Conservation (phyloP, 2,113 vertebrate genomes). For the Etheostoma spectabile region DNA sequence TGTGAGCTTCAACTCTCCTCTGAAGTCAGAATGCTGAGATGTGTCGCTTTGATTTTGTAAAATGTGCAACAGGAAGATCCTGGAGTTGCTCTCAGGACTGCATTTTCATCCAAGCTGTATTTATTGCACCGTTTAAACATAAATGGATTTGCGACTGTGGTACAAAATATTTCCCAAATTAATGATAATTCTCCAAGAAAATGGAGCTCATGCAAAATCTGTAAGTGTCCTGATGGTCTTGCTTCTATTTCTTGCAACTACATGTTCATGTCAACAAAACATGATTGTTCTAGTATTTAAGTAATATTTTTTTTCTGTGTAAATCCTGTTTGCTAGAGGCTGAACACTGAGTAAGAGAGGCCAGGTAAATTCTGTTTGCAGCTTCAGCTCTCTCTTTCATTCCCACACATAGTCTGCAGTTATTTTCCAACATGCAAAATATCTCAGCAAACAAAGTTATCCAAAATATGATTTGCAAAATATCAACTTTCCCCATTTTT, state of each 20-base stretch:
- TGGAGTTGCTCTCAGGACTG: background rate
- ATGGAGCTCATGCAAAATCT: background rate
- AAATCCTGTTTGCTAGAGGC: background rate
- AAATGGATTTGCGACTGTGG: background rate
- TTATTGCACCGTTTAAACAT: background rate
- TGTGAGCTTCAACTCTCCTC: background rate
- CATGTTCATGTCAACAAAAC: background rate
- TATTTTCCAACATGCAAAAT: constrained; percentile 11
- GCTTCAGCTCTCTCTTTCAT: constrained; percentile 14
- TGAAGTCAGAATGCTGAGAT: background rate
- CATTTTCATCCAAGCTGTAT: background rate
- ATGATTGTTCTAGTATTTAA: background rate
- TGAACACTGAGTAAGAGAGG: constrained; percentile 11
- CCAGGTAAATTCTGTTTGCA: constrained; percentile 27
- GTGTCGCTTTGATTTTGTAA: background rate
- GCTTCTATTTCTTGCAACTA: background rate
- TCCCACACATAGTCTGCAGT: background rate
- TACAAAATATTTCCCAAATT: background rate
- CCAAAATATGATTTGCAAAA: constrained; percentile 28
- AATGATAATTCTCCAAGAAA: background rate
- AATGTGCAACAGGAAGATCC: background rate
- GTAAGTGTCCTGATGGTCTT: background rate
- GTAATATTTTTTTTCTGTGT: background rate
- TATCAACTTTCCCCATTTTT: constrained; percentile 27
- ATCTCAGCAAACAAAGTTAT: constrained; percentile 37